Evolutionary conservation across 30 jellyfish, hydroid and myxozoan genomes (phyloP), one percentile per base, ranked within the genome.

Genomic region (Sanderia malayensis): DNA sequence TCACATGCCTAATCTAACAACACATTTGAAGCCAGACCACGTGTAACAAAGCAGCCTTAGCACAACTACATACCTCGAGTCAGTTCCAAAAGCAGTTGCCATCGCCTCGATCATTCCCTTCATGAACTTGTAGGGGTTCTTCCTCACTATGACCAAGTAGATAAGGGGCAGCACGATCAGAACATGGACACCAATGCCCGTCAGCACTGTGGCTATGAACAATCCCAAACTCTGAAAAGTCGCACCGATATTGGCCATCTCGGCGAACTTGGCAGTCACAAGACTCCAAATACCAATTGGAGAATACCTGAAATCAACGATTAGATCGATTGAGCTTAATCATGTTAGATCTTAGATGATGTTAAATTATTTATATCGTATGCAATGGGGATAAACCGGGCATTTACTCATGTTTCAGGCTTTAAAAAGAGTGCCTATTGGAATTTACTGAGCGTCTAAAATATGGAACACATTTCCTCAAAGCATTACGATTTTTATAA

Each of bases 81-180:
- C 97, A 0, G 97, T 89, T 29, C 95, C 97, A 89, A 89, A 89
- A 2, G 97, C 97, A 2, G 97, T 89, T 0, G 70, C 88, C 97
- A 89, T 82, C 23, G 97, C 97, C 23, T 77, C 93, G 61, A 83
- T 21, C 80, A 89, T 3, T 29, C 97, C 97, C 31, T 75, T 68
- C 94, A 89, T 63, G 76, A 71, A 83, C 15, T 46, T 71, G 58
- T 59, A 89, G 34, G 97, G 97, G 53, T 89, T 89, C 70, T 58
- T 74, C 46, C 95, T 46, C n/a, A 84, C 87, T 28, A 89, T 33
- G 0, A 64, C 55, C 10, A 82, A 82, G 70, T 71, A 89, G 21
- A 82, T 44, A 0, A 83, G 34, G 8, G 97, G 97, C 62, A 89
- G 67, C 10, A 83, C 86, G 58, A 89, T 59, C 32, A 75, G 72